Base-by-base conservation (phyloP, 2,797 vertebrate species). In the Poeciliopsis gracilis region DNA sequence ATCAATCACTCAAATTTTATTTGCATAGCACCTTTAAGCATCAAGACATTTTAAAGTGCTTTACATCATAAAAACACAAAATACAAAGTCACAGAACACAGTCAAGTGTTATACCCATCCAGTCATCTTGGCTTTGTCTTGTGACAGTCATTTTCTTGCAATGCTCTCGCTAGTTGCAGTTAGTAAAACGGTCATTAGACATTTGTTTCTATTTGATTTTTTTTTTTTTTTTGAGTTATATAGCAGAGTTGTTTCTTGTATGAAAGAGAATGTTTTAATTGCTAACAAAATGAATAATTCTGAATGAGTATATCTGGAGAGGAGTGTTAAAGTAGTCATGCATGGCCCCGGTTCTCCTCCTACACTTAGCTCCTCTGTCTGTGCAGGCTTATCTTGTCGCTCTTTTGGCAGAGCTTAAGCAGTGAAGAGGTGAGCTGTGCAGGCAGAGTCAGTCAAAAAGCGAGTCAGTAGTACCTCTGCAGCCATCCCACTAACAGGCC, bases 371-470 rank as follows among this genome's bases (percentile, higher is more conserved):
- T 89, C 89, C 85, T 80, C 86, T 86, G 82, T 88, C 78, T 83
- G 77, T 18, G 13, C 73, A 84, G 83, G 76, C 78, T 91, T 89
- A 90, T 92, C 88, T 92, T 87, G 81, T 93, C 78, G 77, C 66
- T 80, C 71, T 83, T 89, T 73, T 92, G 89, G 90, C 86, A 81
- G 77, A 76, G 76, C 84, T 91, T 88, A 88, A 53, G 63, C 46
- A 90, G 77, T 81, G 63, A 87, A 79, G 86, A 85, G 85, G 85
- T 87, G 88, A 91, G 79, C 80, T 74, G 78, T 86, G 85, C 77
- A 89, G 72, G 70, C 73, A 80, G 80, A 79, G 85, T 79, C 91
- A 88, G 75, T 91, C 87, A 88, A 75, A 89, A 82, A 76, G 75
- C 41, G 51, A 72, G 66, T 57, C 76, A 84, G 77, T 51, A 84